Conservation (phyloP, 23 tunicate species). For the Ascidia mentula region DNA sequence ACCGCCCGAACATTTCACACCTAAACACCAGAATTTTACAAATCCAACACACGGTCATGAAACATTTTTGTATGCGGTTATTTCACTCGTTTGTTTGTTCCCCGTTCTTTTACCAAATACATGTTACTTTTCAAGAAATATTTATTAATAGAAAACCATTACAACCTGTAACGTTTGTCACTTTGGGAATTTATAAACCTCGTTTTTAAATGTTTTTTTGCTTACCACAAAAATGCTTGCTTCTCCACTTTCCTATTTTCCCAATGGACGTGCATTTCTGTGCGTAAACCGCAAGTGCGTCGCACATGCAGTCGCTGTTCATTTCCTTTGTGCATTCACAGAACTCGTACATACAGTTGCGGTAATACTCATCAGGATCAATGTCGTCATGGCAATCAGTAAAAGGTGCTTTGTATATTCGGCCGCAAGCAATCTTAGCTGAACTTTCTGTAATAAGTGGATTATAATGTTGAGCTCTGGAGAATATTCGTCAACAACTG, state of each 20-base stretch:
- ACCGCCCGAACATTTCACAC: constrained; percentile 30
- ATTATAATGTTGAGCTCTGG: too few species aligned
- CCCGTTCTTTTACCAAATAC: too few species aligned
- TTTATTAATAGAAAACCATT: too few species aligned
- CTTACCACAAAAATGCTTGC: constrained; percentile 43
- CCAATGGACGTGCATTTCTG: constrained; percentile 28
- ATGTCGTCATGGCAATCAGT: constrained; percentile 34
- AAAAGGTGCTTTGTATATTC: constrained; percentile 16
- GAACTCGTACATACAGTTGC: constrained; percentile 47
- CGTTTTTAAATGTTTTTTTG: too few species aligned
- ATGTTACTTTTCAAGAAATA: too few species aligned
- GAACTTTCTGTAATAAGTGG: not conserved
- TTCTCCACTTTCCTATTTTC: constrained; percentile 43
- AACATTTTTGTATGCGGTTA: too few species aligned
- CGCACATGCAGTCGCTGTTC: constrained; percentile 49
- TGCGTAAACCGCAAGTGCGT: constrained; percentile 43
- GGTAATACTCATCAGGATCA: constrained; percentile 32
- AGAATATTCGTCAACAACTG: too few species aligned
- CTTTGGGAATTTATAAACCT: too few species aligned
- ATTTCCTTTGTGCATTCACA: constrained; percentile 43
- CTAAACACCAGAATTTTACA: not conserved
- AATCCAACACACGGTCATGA: not conserved
- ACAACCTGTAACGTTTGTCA: too few species aligned
- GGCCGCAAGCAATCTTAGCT: constrained; percentile 15
- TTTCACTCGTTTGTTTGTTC: too few species aligned